phyloP scores from a whole-genome alignment of 2,888 invertebrate genomes.

The Leptopterna dolabrata region DNA sequence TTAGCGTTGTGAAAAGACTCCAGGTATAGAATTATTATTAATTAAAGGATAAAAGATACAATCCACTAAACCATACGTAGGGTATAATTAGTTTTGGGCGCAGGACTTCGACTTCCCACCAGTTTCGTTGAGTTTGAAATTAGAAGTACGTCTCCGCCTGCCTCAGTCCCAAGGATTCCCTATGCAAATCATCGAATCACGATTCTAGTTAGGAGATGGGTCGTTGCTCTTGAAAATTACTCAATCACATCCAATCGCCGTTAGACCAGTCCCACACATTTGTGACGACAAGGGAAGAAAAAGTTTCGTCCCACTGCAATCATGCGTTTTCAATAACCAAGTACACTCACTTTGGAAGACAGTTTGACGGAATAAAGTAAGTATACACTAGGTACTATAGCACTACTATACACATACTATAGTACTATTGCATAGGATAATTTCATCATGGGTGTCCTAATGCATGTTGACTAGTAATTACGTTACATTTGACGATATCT shows the following conservation, averaged over 20 bases:
- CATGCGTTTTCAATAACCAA: too few relatives aligned
- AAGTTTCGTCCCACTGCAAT: too few relatives aligned
- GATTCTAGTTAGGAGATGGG: not conserved
- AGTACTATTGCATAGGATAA: too few relatives aligned
- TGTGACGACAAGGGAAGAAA: too few relatives aligned
- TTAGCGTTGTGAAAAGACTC: not conserved
- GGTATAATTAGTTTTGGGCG: not conserved
- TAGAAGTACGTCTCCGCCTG: not conserved
- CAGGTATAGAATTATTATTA: not conserved
- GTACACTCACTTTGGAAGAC: too few relatives aligned
- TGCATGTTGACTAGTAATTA: too few relatives aligned
- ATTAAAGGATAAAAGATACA: not conserved
- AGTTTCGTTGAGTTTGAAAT: not conserved
- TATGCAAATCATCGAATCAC: not conserved
- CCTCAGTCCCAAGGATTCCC: not conserved
- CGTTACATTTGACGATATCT: too few relatives aligned
- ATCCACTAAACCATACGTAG: not conserved
- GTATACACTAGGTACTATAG: too few relatives aligned
- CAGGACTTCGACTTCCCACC: not conserved
- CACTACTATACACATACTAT: too few relatives aligned
- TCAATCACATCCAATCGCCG: conserved; percentile 7
- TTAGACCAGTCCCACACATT: not conserved
- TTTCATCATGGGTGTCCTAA: too few relatives aligned
- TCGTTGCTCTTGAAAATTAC: conserved; percentile 7
- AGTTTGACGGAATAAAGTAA: too few relatives aligned